A percentile compares a stretch with the other conserved stretches of the same genome.
phyloP scores from a whole-genome alignment of 2,797 vertebrate genomes.

The Phoxinus dragarum region DNA sequence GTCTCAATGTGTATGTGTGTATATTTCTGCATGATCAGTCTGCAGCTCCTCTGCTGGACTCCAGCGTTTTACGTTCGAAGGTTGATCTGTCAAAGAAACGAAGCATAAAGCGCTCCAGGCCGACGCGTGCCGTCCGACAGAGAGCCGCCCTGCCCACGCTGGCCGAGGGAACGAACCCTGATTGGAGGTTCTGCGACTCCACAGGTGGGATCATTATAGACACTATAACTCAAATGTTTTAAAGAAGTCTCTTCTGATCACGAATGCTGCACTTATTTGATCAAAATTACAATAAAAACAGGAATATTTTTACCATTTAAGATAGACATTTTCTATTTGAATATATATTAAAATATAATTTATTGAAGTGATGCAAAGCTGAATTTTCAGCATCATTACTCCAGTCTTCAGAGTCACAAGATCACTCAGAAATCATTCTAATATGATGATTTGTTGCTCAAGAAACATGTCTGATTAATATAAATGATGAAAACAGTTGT shows the following conservation, averaged over 20 bases:
- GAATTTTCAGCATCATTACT: not conserved
- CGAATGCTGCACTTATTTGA: not conserved
- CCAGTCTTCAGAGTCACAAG: not conserved
- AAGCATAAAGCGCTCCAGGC: constrained; percentile 72
- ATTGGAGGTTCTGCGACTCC: constrained; percentile 84
- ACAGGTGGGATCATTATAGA: constrained; percentile 74
- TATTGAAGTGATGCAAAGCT: not conserved
- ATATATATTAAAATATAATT: too few relatives aligned
- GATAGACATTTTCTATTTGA: not conserved
- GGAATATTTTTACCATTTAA: not conserved
- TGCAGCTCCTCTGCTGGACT: constrained; percentile 83
- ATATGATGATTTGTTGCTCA: not conserved
- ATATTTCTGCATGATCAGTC: constrained; percentile 71
- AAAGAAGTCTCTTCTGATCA: not conserved
- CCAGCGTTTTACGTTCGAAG: constrained; percentile 81
- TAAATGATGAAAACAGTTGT: not conserved
- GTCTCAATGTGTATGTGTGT: not conserved
- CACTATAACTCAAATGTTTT: not conserved
- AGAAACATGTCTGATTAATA: not conserved
- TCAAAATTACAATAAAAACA: not conserved
- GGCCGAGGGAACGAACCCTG: constrained; percentile 41
- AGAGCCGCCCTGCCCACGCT: constrained; percentile 47
- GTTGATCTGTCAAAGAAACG: constrained; percentile 81
- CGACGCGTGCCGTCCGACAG: constrained; percentile 71
- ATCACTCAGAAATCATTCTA: not conserved